These are phyloP conservation scores for Andrena minutula DNA, from an alignment of 2,888 invertebrate species.

Conservation along the genomic window DNA sequence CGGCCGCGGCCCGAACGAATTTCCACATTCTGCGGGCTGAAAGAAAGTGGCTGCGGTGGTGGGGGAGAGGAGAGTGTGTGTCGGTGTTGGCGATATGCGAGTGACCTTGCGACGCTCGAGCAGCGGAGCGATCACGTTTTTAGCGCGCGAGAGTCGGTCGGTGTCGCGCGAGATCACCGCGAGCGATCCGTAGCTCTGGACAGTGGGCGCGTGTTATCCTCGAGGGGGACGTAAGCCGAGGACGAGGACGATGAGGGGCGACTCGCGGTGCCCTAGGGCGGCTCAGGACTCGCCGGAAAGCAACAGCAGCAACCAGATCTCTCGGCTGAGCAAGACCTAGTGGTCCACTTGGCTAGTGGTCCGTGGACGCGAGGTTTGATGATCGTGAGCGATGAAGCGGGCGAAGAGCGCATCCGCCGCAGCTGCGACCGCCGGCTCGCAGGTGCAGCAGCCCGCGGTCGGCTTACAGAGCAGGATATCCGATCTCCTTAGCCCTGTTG, in stretches of 20 bases:
- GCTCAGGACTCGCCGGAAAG: slow-evolving; percentile 74
- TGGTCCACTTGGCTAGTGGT: slow-evolving; percentile 7
- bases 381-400: slow-evolving; percentile 74
- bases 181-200: not conserved
- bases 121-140: slow-evolving; percentile 27
- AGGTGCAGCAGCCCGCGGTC: slow-evolving; percentile 67
- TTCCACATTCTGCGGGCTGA: not conserved
- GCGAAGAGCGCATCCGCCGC: slow-evolving; percentile 68
- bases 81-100: slow-evolving; percentile 36
- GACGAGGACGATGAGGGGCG: slow-evolving; percentile 59
- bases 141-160: slow-evolving; percentile 19
- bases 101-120: slow-evolving; percentile 42
- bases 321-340: slow-evolving; percentile 59
- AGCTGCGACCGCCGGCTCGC: slow-evolving; percentile 69
- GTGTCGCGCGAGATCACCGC: slow-evolving; percentile 4
- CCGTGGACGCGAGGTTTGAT: slow-evolving; percentile 45
- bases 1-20: not conserved
- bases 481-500: slow-evolving; percentile 61
- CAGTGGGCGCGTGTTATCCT: not conserved
- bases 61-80: not conserved
- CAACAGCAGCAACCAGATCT: slow-evolving; percentile 14
- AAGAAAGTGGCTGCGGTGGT: slow-evolving; percentile 5
- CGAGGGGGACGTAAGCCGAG: slow-evolving; percentile 3
- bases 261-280: slow-evolving; percentile 63
- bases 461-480: slow-evolving; percentile 63